Base-by-base conservation (phyloP, 2,113 vertebrate species). In the Telmatochromis sp. region DNA sequence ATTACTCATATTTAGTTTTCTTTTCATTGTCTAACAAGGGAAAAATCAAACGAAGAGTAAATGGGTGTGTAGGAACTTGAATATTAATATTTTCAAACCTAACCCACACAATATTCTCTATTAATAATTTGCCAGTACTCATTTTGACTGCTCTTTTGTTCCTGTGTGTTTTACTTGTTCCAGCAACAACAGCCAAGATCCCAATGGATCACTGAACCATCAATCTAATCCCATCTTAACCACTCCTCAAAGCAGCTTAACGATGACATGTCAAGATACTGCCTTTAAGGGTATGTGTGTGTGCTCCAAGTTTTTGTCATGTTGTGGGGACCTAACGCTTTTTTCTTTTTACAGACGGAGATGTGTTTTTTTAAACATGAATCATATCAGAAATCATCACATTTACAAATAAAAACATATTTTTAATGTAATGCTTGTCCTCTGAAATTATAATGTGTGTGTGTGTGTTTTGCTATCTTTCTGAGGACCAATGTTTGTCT, bases 191-290 rank as follows among this genome's bases (percentile, higher is more conserved):
- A 2, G 37, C 8, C 23, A 40, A 37, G 31, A 7, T 11, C 2
- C 37, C 28, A 14, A 2, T 60, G 42, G 55, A 83, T 86, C 86
- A 65, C 15, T 51, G 65, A 58, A 49, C 11, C 26, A 12, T 21
- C 5, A 1, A 11, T 75, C 33, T 82, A 68, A 86, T 84, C 51
- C 21, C 8, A 7, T 80, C 15, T 82, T 63, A 49, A 49, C 70
- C 45, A 4, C 57, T 17, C 81, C 51, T 87, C 15, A 87, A 89
- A 89, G 81, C 86, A 65, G 81, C 87, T 88, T 86, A 84, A 63
- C 12, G 11, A 73, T 57, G 49, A 70, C 82, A 87, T 33, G 49
- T 79, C 21, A 65, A 53, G 33, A 63, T 17, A 65, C 33, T 40
- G 84, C 12, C 73, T n/a, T 54, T 19, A 58, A 81, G 21, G 28